Evolutionary conservation across 2,888 invertebrate species (phyloP), one percentile per base, ranked within the genome.

Genomic region (Andricus quercusramuli): DNA sequence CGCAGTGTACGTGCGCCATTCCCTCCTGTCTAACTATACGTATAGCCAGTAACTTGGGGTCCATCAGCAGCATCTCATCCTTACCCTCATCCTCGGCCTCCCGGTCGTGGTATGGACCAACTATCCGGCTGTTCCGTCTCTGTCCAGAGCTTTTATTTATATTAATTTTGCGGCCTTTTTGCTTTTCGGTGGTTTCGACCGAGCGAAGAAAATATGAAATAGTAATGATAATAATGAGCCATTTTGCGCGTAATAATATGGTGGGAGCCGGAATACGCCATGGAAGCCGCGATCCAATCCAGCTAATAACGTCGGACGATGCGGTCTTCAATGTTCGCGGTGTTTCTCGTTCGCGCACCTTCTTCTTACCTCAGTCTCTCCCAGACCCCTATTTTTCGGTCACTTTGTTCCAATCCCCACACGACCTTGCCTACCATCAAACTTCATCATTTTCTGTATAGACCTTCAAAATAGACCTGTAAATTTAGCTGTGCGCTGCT

Each of bases 181-280:
- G 86, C 87, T 90, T 91, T 88, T 88, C 84, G 88, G 85, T 86
- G 87, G 86, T 87, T 89, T 87, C 87, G 85, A 84, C 82, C 84
- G 84, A 84, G 88, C 85, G 88, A 84, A 88, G 88, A 86, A 90
- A 90, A 90, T 91, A 90, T 91, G 88, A 90, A 90, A 90, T 90
- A 90, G 91, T 91, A 91, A 91, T 90, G 90, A 91, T 90, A 90
- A 91, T 91, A 91, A 91, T 91, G 91, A 91, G 90, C 88, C 90
- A 90, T 91, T 91, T 91, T 90, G 89, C 89, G 90, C 88, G 90
- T 91, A 91, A 91, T 91, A 91, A 91, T 90, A 91, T 84, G 90
- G 90, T 91, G 89, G 89, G 87, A 89, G 90, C 88, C 83, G 82
- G 82, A 85, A 88, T 88, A 85, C 84, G 86, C 84, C 85, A 86